These are phyloP conservation scores for Sthenelais limicola DNA, from an alignment of 2,888 invertebrate species.

Conservation along the genomic window DNA sequence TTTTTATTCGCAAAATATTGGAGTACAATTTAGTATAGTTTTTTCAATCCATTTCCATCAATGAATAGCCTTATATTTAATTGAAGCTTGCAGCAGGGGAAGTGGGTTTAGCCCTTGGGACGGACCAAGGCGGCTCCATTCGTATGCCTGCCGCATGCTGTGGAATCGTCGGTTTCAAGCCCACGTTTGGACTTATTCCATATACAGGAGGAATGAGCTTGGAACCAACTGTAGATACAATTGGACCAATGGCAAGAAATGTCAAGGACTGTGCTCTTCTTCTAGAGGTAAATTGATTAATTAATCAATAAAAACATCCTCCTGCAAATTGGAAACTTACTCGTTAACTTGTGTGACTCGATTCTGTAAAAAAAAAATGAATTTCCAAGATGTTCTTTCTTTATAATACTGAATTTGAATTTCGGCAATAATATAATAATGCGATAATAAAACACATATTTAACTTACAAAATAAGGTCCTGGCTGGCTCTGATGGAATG, in stretches of 20 bases:
- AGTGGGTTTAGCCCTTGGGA: constrained; percentile 66
- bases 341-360: too few relatives aligned
- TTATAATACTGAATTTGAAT: too few relatives aligned
- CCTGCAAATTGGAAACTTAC: too few relatives aligned
- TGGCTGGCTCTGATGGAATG: too few relatives aligned
- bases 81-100: constrained; percentile 58
- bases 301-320: too few relatives aligned
- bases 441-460: too few relatives aligned
- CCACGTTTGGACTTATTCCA: constrained; percentile 67
- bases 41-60: neutral
- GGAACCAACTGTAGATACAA: constrained; percentile 61
- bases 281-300: constrained; percentile 4
- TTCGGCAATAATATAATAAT: too few relatives aligned
- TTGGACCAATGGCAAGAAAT: constrained; percentile 67
- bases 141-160: constrained; percentile 64
- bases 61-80: neutral
- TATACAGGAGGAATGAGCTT: constrained; percentile 63
- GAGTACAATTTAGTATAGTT: too few relatives aligned
- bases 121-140: constrained; percentile 69
- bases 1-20: too few relatives aligned
- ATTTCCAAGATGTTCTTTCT: too few relatives aligned
- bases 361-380: too few relatives aligned
- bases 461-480: too few relatives aligned
- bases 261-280: constrained; percentile 64
- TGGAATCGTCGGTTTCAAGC: constrained; percentile 68